These are phyloP conservation scores for Ophiothrix spiculata DNA, from an alignment of 35 echinoderm and acorn worm genomes.

Conservation along the genomic window DNA sequence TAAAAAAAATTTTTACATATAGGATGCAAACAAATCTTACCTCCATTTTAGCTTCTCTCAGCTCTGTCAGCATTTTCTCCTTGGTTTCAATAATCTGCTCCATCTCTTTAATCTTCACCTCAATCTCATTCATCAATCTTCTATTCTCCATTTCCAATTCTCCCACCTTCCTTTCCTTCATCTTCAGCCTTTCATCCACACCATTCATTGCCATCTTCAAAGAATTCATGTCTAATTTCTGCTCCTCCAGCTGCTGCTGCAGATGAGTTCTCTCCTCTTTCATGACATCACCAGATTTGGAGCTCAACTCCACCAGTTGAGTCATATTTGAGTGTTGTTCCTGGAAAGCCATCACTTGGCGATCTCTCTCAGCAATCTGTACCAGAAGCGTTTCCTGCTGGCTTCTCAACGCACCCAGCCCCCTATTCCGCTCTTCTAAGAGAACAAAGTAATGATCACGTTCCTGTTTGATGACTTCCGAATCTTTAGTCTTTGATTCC, in stretches of 20 bases:
- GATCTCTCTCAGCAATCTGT: conserved; percentile 2
- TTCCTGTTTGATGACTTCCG: conserved; percentile 20
- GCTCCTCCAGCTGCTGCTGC: conserved; percentile 2
- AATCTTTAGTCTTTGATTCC: neutral
- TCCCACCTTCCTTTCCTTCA: conserved; percentile 24
- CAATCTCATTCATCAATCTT: neutral
- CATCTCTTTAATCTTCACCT: conserved; percentile 15
- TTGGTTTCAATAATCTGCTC: conserved; percentile 3
- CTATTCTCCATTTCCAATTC: conserved; percentile 10
- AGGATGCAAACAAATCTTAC: too few relatives aligned
- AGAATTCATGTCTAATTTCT: neutral
- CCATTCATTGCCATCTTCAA: conserved; percentile 10
- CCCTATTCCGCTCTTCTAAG: conserved; percentile 31
- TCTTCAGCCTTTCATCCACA: conserved; percentile 2
- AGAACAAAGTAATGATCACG: conserved; percentile 36
- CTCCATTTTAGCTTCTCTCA: conserved; percentile 23
- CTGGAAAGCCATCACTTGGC: neutral
- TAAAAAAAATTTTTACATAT: too few relatives aligned
- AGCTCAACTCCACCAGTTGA: conserved; percentile 17
- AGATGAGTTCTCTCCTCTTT: conserved; percentile 25
- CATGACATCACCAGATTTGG: neutral
- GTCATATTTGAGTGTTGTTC: conserved; percentile 27
- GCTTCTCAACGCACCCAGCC: neutral
- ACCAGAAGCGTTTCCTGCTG: neutral
- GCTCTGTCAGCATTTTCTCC: conserved; percentile 30